Base-by-base conservation (phyloP, 2,888 invertebrate genomes). In the Drosophila lutescens region DNA sequence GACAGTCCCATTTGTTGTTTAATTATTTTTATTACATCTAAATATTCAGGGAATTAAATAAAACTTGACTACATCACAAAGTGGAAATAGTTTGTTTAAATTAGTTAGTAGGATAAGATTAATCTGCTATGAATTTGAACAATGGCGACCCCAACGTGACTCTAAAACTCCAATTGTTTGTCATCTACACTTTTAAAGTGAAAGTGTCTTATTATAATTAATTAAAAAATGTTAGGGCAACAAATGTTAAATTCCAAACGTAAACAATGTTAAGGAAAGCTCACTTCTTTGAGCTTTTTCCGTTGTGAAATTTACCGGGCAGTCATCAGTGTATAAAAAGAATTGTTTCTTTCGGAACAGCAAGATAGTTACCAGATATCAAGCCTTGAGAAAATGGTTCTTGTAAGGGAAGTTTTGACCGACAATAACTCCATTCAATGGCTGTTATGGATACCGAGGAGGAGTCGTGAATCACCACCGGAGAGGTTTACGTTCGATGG, bases 1-100 rank as follows among this genome's bases (percentile, higher is more conserved):
- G 43, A 44, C 23, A 47, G 30, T 15, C 20, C 23, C 15, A 17
- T 44, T 51, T 40, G 44, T 46, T 51, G 32, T 41, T 54, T 26
- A 40, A 53, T 34, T 40, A 53, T 47, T 32, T 46, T 59, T 54
- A 54, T 38, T 34, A 53, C 13, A 30, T 41, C 4, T 32, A 41
- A 59, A 49, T 38, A 70, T 70, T 70, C 68, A 57, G 71, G 41
- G 71, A 69, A 54, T 26, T 71, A 13, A 54, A 69, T 59, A 70
- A 70, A 69, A 53, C 44, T 49, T 53, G 53, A 59, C 47, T 38
- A 20, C 59, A 54, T 50, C 54, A 67, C 43, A 17, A 1, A 36
- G 20, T 15, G 46, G 3, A 8, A 32, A 20, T 8, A 15, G 13
- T 32, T 17, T 23, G 2, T 44, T 20, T 1, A 17, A 40, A 15